Percentiles rank a stretch among this genome's conserved stretches.
phyloP scores from a whole-genome alignment of 2,888 invertebrate species.

The Pardosa pseudoannulata region DNA sequence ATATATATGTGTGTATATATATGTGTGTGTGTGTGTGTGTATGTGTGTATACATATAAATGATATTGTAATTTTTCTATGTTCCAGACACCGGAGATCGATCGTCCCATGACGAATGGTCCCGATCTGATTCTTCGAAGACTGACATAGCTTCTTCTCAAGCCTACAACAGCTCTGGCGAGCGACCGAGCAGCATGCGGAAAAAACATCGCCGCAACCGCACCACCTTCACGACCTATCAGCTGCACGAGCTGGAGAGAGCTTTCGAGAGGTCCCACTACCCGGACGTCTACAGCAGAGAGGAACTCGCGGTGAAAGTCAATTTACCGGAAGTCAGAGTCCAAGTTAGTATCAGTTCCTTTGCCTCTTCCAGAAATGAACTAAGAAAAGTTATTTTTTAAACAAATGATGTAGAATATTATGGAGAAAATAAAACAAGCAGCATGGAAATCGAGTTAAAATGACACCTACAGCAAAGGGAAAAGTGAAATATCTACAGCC shows the following conservation, averaged over 20 bases:
- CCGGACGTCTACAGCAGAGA: constrained; percentile 99
- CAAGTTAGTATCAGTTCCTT: constrained; percentile 92
- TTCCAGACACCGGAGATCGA: constrained; percentile 4
- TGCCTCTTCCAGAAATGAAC: too few relatives aligned
- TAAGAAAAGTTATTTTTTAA: too few relatives aligned
- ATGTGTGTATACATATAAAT: too few relatives aligned
- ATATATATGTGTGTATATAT: too few relatives aligned
- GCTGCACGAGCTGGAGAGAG: constrained; percentile 95
- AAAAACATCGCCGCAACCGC: constrained; percentile 96
- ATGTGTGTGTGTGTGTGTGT: too few relatives aligned
- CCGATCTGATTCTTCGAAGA: neutral
- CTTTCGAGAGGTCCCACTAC: constrained; percentile 96
- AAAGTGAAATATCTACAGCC: too few relatives aligned
- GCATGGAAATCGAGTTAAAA: too few relatives aligned
- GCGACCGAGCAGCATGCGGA: constrained; percentile 78
- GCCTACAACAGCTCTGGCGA: neutral
- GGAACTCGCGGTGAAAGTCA: constrained; percentile 97
- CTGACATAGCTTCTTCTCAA: neutral
- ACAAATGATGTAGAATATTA: too few relatives aligned
- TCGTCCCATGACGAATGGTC: constrained; percentile 24
- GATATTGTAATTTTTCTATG: too few relatives aligned
- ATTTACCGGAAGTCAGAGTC: constrained; percentile 97
- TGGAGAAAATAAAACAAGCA: too few relatives aligned
- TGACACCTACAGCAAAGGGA: too few relatives aligned
- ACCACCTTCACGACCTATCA: constrained; percentile 99